These are phyloP conservation scores for Riparia riparia DNA, from an alignment of 2,113 vertebrate genomes.

Conservation along the genomic window DNA sequence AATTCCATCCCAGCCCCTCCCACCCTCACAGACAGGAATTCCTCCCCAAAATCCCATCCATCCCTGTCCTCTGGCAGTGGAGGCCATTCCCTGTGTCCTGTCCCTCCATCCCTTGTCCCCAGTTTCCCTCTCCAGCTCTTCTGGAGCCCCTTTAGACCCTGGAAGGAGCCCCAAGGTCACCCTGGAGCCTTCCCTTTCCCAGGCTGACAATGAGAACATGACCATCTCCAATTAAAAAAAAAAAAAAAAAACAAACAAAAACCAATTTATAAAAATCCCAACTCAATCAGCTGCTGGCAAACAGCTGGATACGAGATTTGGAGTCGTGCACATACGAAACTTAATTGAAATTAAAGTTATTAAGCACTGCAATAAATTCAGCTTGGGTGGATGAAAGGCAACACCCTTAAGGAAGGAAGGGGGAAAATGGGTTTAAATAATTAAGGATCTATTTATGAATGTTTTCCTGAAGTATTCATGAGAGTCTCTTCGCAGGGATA, in stretches of 20 bases:
- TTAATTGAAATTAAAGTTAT: constrained; percentile 66
- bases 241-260: no score
- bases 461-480: constrained; percentile 54
- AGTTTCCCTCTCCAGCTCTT: not conserved
- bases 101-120: not conserved
- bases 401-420: constrained; percentile 43
- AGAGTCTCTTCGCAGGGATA: not conserved
- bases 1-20: not conserved
- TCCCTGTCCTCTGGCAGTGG: not conserved
- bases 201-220: not conserved
- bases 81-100: not conserved
- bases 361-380: constrained; percentile 51
- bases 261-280: not conserved
- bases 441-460: constrained; percentile 50
- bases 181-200: not conserved
- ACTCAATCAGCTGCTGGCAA: constrained; percentile 57
- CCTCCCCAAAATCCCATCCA: not conserved
- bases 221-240: constrained; percentile 22
- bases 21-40: not conserved
- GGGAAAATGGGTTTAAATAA: constrained; percentile 53
- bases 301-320: constrained; percentile 33
- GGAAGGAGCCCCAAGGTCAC: accelerated
- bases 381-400: constrained; percentile 47
- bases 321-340: constrained; percentile 33
- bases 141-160: not conserved